phyloP scores from a whole-genome alignment of 2,113 vertebrate species.

The Oncorhynchus tshawytscha region DNA sequence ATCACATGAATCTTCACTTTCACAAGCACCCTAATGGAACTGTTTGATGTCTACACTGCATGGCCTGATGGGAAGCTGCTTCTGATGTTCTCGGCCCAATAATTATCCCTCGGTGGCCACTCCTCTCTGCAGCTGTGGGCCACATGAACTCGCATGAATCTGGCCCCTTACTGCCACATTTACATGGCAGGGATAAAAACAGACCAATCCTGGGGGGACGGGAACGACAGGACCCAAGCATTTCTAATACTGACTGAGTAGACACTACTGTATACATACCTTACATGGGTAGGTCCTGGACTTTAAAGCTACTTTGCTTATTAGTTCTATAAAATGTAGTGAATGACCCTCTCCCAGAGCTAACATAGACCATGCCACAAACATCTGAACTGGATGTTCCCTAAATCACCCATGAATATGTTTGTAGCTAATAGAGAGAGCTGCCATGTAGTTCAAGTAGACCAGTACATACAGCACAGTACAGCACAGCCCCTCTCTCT shows the following conservation, averaged over 20 bases:
- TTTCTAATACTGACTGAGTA: background rate
- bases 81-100: constrained; percentile 23
- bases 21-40: constrained; percentile 36
- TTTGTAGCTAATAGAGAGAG: background rate
- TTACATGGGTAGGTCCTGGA: background rate
- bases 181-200: constrained; percentile 24
- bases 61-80: constrained; percentile 32
- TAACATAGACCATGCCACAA: background rate
- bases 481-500: background rate
- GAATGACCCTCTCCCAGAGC: background rate
- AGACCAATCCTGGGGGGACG: background rate
- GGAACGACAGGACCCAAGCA: background rate
- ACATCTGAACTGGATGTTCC: background rate
- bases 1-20: constrained; percentile 44
- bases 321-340: background rate
- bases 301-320: background rate
- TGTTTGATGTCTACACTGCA: constrained; percentile 55
- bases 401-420: background rate
- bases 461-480: background rate
- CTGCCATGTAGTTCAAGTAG: background rate
- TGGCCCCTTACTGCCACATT: constrained; percentile 27
- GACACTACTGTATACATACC: background rate
- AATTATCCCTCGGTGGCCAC: constrained; percentile 51
- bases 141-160: constrained; percentile 27
- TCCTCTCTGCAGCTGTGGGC: constrained; percentile 38